phyloP scores from a whole-genome alignment of 2,797 vertebrate species.

The Gadopsis bispinosus region DNA sequence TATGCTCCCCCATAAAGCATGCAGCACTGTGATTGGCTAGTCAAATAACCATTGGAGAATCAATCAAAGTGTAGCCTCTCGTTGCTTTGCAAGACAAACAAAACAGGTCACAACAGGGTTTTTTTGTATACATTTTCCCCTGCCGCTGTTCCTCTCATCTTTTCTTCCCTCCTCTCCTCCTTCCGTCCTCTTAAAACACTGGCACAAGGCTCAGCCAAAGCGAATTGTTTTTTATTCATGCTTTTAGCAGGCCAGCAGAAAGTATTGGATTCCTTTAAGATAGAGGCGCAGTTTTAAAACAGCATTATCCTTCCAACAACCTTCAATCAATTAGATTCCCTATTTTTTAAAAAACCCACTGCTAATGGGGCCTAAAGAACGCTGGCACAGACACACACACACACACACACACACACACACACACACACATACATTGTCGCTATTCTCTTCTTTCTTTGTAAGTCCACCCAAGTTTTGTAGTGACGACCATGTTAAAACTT shows the following conservation, averaged over 20 bases:
- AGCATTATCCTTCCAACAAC: conserved; percentile 83
- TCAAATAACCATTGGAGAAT: conserved; percentile 36
- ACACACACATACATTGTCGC: conserved; percentile 34
- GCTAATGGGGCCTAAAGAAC: conserved; percentile 74
- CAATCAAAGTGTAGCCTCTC: conserved; percentile 42
- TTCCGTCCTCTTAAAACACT: conserved; percentile 57
- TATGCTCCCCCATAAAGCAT: conserved; percentile 26
- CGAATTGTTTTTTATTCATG: conserved; percentile 71
- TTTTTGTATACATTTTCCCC: conserved; percentile 9
- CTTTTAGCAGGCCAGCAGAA: conserved; percentile 65
- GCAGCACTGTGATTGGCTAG: conserved; percentile 34
- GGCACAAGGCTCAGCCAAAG: conserved; percentile 65
- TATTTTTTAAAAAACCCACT: conserved; percentile 48
- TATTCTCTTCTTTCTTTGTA: conserved; percentile 21
- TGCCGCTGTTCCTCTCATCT: conserved; percentile 47
- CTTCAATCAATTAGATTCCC: conserved; percentile 81
- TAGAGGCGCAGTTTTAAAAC: conserved; percentile 67
- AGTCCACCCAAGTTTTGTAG: conserved; percentile 24
- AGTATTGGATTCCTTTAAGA: conserved; percentile 73
- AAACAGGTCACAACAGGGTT: conserved; percentile 29
- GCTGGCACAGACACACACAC: conserved; percentile 35
- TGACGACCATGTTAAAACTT: conserved; percentile 20
- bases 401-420: conserved; percentile 35
- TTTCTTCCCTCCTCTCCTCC: conserved; percentile 40
- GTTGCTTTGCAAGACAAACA: conserved; percentile 43